Percentiles rank a stretch among this genome's conserved stretches.
Evolutionary conservation across 2,113 vertebrate species (phyloP).

Genomic region (Merops nubicus): DNA sequence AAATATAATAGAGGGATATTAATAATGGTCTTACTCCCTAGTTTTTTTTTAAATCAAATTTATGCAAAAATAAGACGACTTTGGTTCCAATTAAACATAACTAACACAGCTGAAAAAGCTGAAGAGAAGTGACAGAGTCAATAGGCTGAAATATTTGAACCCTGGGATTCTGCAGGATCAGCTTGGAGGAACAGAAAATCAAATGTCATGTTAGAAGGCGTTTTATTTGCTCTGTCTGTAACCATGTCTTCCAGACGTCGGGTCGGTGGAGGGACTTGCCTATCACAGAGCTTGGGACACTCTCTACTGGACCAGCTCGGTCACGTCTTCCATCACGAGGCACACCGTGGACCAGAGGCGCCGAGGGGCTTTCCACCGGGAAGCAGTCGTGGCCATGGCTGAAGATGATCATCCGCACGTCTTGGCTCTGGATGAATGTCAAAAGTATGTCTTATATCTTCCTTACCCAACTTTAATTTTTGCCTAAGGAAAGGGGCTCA

Average conservation of each 20-base stretch:
- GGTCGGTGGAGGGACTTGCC: slow-evolving; percentile 95
- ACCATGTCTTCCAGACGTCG: slow-evolving; percentile 83
- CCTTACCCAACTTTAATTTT: background rate
- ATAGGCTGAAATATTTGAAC: background rate
- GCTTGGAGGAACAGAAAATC: background rate
- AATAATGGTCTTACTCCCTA: background rate
- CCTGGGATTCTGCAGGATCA: background rate
- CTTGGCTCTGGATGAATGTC: slow-evolving; percentile 93
- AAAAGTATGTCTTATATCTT: slow-evolving; percentile 79
- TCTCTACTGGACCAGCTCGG: slow-evolving; percentile 97
- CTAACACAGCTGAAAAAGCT: accelerated
- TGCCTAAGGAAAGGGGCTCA: background rate
- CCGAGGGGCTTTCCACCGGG: slow-evolving; percentile 81
- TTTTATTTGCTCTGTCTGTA: background rate
- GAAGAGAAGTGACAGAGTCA: background rate
- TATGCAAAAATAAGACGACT: background rate
- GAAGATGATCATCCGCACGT: slow-evolving; percentile 96
- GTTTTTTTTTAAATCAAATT: background rate
- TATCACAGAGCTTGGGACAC: slow-evolving; percentile 96
- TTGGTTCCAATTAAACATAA: background rate
- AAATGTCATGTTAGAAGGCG: background rate
- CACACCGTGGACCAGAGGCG: slow-evolving; percentile 88
- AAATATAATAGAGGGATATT: background rate
- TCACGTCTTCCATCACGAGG: slow-evolving; percentile 91
- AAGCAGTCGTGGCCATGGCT: slow-evolving; percentile 91